Evolutionary conservation across 2,113 vertebrate species (phyloP).

Genomic region (Phylloscopus trochiloides): DNA sequence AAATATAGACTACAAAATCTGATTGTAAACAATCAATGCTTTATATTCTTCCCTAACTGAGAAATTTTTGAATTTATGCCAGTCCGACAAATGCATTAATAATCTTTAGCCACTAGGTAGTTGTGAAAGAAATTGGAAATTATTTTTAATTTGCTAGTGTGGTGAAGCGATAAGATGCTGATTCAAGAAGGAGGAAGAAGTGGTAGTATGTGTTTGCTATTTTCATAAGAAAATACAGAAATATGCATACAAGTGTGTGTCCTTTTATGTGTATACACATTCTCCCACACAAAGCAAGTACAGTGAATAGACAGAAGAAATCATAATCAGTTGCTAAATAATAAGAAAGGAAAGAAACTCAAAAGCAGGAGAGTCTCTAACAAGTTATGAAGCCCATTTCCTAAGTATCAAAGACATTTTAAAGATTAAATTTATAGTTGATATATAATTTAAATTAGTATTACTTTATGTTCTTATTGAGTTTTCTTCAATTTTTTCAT

Average conservation of each 20-base stretch:
- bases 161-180: conserved; percentile 53
- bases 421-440: conserved; percentile 55
- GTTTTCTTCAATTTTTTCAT: conserved; percentile 35
- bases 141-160: conserved; percentile 71
- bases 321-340: conserved; percentile 12
- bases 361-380: neutral
- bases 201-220: neutral
- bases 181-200: neutral
- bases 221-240: conserved; percentile 51
- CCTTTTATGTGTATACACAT: neutral
- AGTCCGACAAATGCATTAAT: conserved; percentile 73
- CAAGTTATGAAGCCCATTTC: conserved; percentile 56
- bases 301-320: conserved; percentile 1
- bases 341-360: conserved; percentile 36
- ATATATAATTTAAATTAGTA: conserved; percentile 54
- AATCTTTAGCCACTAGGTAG: conserved; percentile 72
- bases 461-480: conserved; percentile 18
- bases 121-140: conserved; percentile 69
- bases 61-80: conserved; percentile 71
- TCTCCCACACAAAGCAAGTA: neutral
- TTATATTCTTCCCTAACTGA: conserved; percentile 70
- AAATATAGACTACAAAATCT: conserved; percentile 71
- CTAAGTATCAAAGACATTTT: conserved; percentile 38
- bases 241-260: neutral
- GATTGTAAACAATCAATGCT: conserved; percentile 66